Evolutionary conservation across 2,888 invertebrate genomes (phyloP).

Genomic region (Epicampocera succincta): DNA sequence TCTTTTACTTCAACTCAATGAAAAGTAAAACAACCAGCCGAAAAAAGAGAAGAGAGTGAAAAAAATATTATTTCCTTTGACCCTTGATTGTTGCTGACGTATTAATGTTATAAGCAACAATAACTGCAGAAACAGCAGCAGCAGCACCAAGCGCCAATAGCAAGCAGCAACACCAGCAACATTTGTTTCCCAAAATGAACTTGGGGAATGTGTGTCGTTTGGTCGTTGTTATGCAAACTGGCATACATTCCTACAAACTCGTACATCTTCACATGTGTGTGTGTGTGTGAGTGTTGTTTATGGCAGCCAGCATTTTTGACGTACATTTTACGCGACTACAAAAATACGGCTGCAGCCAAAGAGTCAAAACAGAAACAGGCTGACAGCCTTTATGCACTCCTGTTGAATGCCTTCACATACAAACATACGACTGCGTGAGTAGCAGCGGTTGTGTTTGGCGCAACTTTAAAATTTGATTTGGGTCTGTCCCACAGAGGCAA

Average conservation of each 20-base stretch:
- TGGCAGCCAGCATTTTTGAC: slow-evolving; percentile 21
- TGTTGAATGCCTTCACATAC: slow-evolving; percentile 14
- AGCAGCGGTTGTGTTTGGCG: no score
- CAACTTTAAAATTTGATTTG: no score
- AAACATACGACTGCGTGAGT: neutral
- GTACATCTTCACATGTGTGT: neutral
- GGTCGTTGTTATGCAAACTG: slow-evolving; percentile 26
- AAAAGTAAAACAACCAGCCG: slow-evolving; percentile 33
- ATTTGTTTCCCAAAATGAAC: slow-evolving; percentile 17
- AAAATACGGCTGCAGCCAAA: neutral
- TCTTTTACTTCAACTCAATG: slow-evolving; percentile 56
- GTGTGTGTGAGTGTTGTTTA: slow-evolving; percentile 1
- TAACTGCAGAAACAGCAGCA: slow-evolving; percentile 26
- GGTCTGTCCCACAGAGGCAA: no score
- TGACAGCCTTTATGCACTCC: slow-evolving; percentile 51
- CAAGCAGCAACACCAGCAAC: slow-evolving; percentile 13
- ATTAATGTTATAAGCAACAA: slow-evolving; percentile 40
- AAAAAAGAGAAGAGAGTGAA: neutral
- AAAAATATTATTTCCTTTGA: slow-evolving; percentile 57
- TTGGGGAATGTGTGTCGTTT: slow-evolving; percentile 24
- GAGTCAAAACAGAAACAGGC: neutral
- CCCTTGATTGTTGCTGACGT: slow-evolving; percentile 67
- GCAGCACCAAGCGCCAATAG: neutral
- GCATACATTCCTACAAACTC: neutral
- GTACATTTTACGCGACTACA: neutral